phyloP scores from a whole-genome alignment of 2,888 invertebrate species.

The Orthosia gothica region DNA sequence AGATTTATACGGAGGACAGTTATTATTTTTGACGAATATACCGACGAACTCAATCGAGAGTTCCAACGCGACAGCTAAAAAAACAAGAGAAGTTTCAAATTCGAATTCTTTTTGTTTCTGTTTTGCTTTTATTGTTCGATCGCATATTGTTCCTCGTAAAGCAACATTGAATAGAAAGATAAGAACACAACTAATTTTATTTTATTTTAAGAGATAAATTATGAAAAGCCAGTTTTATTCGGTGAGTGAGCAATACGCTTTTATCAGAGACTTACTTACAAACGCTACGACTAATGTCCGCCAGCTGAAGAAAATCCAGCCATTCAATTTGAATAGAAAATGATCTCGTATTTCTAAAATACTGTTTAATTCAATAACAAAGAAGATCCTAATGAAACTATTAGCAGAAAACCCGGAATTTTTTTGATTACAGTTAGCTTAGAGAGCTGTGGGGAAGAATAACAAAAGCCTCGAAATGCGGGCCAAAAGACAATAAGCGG shows the following conservation, averaged over 20 bases:
- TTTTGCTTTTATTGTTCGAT: conserved; percentile 18
- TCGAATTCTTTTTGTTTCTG: not conserved
- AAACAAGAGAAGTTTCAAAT: not conserved
- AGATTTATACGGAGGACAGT: too few species aligned
- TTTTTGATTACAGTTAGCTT: conserved; percentile 51
- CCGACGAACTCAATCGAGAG: too few species aligned
- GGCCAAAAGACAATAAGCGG: conserved; percentile 69
- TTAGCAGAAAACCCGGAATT: conserved; percentile 57
- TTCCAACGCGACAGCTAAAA: too few species aligned
- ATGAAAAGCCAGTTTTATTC: conserved; percentile 37
- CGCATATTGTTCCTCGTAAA: not conserved
- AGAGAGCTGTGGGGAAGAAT: conserved; percentile 51
- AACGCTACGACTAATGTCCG: conserved; percentile 31
- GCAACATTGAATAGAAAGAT: conserved; percentile 5
- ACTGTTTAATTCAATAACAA: conserved; percentile 37
- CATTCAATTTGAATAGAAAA: conserved; percentile 52
- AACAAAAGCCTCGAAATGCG: conserved; percentile 63
- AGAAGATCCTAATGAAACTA: conserved; percentile 58
- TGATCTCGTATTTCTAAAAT: conserved; percentile 27
- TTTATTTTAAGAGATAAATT: not conserved
- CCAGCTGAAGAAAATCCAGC: conserved; percentile 28
- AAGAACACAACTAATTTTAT: not conserved
- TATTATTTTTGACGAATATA: too few species aligned
- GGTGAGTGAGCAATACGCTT: conserved; percentile 44
- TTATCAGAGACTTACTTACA: conserved; percentile 21